These are phyloP conservation scores for Lydus trimaculatus DNA, from an alignment of 2,888 invertebrate genomes.

Conservation along the genomic window DNA sequence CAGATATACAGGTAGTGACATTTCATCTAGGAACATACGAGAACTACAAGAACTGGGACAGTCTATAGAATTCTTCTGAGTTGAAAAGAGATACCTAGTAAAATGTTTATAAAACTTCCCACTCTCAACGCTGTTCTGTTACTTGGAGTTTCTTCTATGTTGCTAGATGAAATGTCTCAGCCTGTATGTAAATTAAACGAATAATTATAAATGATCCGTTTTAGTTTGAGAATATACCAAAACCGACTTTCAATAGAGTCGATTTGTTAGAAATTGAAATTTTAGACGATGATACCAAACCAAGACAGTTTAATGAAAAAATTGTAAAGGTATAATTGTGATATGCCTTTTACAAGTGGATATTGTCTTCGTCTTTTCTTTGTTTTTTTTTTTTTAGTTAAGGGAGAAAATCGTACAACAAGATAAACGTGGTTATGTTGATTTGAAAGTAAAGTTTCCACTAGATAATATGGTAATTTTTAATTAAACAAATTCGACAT, in stretches of 20 bases:
- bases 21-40: no score
- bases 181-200: no score
- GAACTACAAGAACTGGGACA: no score
- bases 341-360: neutral
- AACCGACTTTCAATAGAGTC: conserved; percentile 96
- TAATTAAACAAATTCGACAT: neutral
- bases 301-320: conserved; percentile 75
- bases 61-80: no score
- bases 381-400: conserved; percentile 51
- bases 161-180: no score
- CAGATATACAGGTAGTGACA: no score
- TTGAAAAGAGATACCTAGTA: no score
- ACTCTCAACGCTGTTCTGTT: no score
- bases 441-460: conserved; percentile 82
- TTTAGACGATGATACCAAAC: conserved; percentile 68
- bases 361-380: conserved; percentile 19
- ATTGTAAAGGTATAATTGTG: conserved; percentile 50
- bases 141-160: no score
- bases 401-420: conserved; percentile 59
- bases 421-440: conserved; percentile 64
- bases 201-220: conserved; percentile 19
- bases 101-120: no score
- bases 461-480: conserved; percentile 80
- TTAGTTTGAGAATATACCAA: conserved; percentile 68
- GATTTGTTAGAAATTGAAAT: conserved; percentile 96